Conservation (phyloP, 2,888 invertebrate species). For the Pediacus dermestoides region DNA sequence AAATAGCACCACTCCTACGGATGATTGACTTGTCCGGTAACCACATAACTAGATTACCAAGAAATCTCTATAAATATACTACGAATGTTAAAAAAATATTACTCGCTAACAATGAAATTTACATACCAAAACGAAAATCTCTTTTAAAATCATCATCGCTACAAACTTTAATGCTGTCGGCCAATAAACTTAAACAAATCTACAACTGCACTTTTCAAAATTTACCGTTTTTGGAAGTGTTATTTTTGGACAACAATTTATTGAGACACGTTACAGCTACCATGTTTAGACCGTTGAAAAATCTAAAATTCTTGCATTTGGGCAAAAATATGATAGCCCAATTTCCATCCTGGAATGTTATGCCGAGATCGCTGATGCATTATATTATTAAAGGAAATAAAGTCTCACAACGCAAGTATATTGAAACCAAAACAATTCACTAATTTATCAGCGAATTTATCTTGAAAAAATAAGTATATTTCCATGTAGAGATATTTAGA, state of each 20-base stretch:
- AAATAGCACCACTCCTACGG: constrained; percentile 21
- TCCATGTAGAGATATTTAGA: no score
- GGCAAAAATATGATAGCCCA: constrained; percentile 35
- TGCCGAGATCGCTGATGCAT: constrained; percentile 18
- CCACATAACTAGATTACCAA: constrained; percentile 34
- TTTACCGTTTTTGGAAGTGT: constrained; percentile 34
- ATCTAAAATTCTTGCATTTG: constrained; percentile 40
- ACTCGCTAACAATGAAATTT: constrained; percentile 28
- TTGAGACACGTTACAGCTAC: constrained; percentile 31
- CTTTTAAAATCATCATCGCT: constrained; percentile 35
- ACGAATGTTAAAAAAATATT: constrained; percentile 36
- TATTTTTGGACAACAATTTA: constrained; percentile 42
- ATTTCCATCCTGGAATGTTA: constrained; percentile 24
- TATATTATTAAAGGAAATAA: background rate
- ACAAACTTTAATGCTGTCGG: constrained; percentile 38
- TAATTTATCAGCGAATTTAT: no score
- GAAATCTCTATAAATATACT: constrained; percentile 26
- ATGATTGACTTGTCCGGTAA: constrained; percentile 43
- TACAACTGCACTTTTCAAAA: constrained; percentile 34
- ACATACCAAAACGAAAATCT: constrained; percentile 32
- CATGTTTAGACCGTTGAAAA: constrained; percentile 32
- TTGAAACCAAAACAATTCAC: no score
- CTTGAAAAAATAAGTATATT: no score
- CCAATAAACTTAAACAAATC: constrained; percentile 36
- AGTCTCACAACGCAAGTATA: no score